phyloP scores from a whole-genome alignment of 2,113 vertebrate genomes.

The Diphyllodes magnificus region DNA sequence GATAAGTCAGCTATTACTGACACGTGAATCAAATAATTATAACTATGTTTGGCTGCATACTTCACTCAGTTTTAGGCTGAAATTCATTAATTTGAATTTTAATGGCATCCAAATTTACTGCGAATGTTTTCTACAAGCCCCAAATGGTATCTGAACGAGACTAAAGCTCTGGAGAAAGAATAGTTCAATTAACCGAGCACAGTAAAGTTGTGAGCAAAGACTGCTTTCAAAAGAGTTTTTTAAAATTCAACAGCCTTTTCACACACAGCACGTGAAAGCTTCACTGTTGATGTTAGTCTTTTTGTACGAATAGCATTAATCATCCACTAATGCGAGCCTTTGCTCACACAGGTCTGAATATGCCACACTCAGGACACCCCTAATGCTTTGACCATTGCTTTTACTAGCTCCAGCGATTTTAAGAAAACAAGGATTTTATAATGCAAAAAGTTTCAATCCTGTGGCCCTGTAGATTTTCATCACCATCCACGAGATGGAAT shows the following conservation, averaged over 20 bases:
- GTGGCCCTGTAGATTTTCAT: background rate
- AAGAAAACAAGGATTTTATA: background rate
- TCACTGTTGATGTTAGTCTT: background rate
- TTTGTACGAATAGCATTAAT: background rate
- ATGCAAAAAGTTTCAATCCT: background rate
- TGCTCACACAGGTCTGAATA: background rate
- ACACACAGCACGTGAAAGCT: background rate
- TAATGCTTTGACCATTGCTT: background rate
- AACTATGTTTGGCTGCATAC: background rate
- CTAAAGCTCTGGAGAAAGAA: background rate
- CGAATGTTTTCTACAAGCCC: background rate
- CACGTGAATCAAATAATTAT: background rate
- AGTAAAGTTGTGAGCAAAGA: background rate
- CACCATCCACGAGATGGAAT: background rate
- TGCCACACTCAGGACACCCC: background rate
- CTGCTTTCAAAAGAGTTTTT: background rate
- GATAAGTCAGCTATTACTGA: background rate
- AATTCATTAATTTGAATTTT: background rate
- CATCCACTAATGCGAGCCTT: background rate
- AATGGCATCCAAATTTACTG: background rate
- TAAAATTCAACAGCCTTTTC: background rate
- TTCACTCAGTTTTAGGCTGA: background rate
- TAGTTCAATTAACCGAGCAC: background rate
- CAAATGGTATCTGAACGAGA: background rate
- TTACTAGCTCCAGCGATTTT: background rate